Evolutionary conservation across 1,140 invertebrate species (phyloP).

Genomic region (Daktulosphaira vitifoliae): DNA sequence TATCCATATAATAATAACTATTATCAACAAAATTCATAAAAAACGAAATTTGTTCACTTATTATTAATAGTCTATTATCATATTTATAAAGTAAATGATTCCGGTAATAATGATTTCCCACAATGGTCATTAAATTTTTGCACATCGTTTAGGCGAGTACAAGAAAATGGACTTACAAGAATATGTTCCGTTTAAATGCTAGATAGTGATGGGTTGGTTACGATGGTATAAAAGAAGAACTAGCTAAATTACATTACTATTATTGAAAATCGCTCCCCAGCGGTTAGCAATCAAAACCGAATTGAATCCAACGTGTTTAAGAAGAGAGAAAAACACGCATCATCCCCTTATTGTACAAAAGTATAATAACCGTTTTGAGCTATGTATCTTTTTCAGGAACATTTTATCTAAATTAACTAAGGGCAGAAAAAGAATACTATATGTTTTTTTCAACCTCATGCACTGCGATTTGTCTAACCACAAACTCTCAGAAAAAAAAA

Average conservation of each 20-base stretch:
- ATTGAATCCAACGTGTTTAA: conserved; percentile 27
- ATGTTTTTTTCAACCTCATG: not conserved
- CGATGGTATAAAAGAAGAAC: not conserved
- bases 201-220: too few relatives aligned
- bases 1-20: too few relatives aligned
- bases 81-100: too few relatives aligned
- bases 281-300: conserved; percentile 27
- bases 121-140: too few relatives aligned
- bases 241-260: conserved; percentile 14
- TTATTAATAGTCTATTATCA: too few relatives aligned
- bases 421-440: conserved; percentile 19
- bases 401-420: conserved; percentile 31
- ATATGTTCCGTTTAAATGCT: not conserved
- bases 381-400: not conserved
- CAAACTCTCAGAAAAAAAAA: not conserved
- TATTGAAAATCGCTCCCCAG: conserved; percentile 26
- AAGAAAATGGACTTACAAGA: conserved; percentile 13
- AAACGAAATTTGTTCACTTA: too few relatives aligned
- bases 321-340: not conserved
- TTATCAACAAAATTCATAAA: too few relatives aligned
- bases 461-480: conserved; percentile 26
- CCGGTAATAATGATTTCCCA: too few relatives aligned
- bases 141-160: too few relatives aligned
- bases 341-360: not conserved
- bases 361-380: not conserved